Percentiles rank a stretch among this genome's conserved stretches.
These are phyloP conservation scores for Solenopsis invicta DNA, from an alignment of 1,140 invertebrate genomes.

Conservation along the genomic window DNA sequence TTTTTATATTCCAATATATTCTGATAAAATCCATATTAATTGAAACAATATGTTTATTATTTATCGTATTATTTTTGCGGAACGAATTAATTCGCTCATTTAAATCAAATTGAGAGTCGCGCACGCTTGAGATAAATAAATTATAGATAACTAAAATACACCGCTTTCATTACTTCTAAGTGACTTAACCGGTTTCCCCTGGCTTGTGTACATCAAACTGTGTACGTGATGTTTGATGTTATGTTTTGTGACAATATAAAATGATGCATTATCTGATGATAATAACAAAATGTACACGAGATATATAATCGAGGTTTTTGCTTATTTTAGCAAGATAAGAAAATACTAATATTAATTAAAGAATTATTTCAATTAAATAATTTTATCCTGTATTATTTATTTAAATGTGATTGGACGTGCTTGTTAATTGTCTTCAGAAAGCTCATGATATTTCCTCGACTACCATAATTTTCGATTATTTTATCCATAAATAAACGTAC, in stretches of 20 bases:
- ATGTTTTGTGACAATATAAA: slow-evolving; percentile 8
- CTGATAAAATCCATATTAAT: background rate
- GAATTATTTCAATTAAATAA: background rate
- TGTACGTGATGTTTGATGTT: slow-evolving; percentile 2
- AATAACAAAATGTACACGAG: background rate
- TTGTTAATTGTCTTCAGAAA: background rate
- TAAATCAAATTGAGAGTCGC: slow-evolving; percentile 16
- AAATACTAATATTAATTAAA: background rate
- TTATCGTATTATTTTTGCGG: background rate
- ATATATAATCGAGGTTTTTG: background rate
- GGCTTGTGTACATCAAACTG: background rate
- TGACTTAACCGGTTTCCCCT: slow-evolving; percentile 37
- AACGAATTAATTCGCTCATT: slow-evolving; percentile 18
- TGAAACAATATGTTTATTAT: slow-evolving; percentile 6
- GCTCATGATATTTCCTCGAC: background rate
- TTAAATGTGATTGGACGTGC: background rate
- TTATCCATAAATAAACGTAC: background rate
- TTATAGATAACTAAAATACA: slow-evolving; percentile 30
- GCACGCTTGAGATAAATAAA: slow-evolving; percentile 14
- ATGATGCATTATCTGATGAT: background rate
- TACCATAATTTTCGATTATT: slow-evolving; percentile 2
- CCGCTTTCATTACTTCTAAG: background rate
- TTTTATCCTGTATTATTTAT: background rate
- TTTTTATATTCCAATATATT: background rate
- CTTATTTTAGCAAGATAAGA: background rate